Base-by-base conservation (phyloP, 35 echinoderm and acorn worm genomes). In the Anneissia japonica region DNA sequence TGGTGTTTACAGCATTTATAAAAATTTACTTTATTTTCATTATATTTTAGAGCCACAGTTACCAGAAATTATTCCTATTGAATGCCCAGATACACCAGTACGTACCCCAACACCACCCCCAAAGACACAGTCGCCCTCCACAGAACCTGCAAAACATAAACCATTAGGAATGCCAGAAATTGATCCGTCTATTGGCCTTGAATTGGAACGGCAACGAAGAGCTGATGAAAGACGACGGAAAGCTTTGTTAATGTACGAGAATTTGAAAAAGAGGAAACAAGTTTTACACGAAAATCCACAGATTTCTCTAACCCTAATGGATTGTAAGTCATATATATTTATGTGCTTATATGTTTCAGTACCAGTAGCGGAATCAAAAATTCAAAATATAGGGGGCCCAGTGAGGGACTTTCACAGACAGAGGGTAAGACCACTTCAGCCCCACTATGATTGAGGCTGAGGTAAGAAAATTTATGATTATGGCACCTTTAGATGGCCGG, bases 211-310 rank as follows among this genome's bases (percentile, higher is more conserved):
- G 45, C 83, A 93, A 45, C 84, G 89, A 46, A 77, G 89, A 73
- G 96, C 89, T 0, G 96, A 99, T 30, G 82, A 91, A 46, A 87
- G 96, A 29, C 38, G 84, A 46, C 36, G 46, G 73, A 92, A 90
- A 35, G 94, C 94, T 39, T 56, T 84, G 32, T 39, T 79, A 23
- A 92, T 92, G 90, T 97, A 89, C 64, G 94, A 97, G 39, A 97
- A 74, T 36, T 72, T 97, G 76, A 97, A 86, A 38, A 30, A 73
- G 16, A 91, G 82, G 75, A 85, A 37, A 81, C 23, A 32, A 81
- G n/a, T 19, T 13, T 3, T 26, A 37, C 34, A 5, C 17, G 35
- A 9, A 81, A 36, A 11, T 9, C 37, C 79, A 3, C 32, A 19
- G 37, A 26, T 19, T 6, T 64, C 51, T 2, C 2, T 85, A 26